Percentiles rank a stretch among this genome's conserved stretches.
Conservation (phyloP, 1,140 invertebrate genomes). For the Piezodorus guildinii region DNA sequence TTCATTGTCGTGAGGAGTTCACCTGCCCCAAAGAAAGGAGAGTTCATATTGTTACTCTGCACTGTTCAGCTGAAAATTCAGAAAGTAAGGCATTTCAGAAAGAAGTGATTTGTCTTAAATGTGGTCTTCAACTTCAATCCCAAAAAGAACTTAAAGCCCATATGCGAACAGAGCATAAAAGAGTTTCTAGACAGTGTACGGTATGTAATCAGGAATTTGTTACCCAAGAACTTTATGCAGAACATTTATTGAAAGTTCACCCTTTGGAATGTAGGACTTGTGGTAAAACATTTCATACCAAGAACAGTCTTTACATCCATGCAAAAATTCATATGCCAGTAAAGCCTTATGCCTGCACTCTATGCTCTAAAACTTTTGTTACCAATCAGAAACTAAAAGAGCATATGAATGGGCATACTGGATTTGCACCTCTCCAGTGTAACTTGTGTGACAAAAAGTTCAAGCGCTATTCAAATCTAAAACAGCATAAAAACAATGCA, state of each 20-base stretch:
- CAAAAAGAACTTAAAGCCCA: slow-evolving; percentile 23
- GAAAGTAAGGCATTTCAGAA: slow-evolving; percentile 7
- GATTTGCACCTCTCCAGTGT: slow-evolving; percentile 68
- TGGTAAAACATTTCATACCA: slow-evolving; percentile 45
- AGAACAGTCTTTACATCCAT: slow-evolving; percentile 54
- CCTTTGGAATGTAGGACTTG: slow-evolving; percentile 67
- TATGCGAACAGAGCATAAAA: slow-evolving; percentile 21
- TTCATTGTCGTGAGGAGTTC: slow-evolving; percentile 46
- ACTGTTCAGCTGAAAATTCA: slow-evolving; percentile 28
- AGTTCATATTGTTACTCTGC: slow-evolving; percentile 42
- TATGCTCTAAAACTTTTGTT: slow-evolving; percentile 70
- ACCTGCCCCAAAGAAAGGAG: slow-evolving; percentile 51
- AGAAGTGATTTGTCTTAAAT: slow-evolving; percentile 22
- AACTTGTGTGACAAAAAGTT: slow-evolving; percentile 71
- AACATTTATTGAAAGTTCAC: slow-evolving; percentile 45
- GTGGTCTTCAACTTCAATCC: slow-evolving; percentile 20
- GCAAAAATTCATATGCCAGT: slow-evolving; percentile 66
- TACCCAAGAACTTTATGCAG: slow-evolving; percentile 26
- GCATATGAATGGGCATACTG: slow-evolving; percentile 70
- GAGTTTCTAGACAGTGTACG: slow-evolving; percentile 26
- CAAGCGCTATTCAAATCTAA: slow-evolving; percentile 69
- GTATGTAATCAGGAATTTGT: slow-evolving; percentile 29
- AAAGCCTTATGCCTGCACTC: slow-evolving; percentile 58
- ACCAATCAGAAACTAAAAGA: slow-evolving; percentile 65
- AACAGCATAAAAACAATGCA: slow-evolving; percentile 64